Conservation (phyloP, 2,797 vertebrate genomes). For the Masticophis lateralis region DNA sequence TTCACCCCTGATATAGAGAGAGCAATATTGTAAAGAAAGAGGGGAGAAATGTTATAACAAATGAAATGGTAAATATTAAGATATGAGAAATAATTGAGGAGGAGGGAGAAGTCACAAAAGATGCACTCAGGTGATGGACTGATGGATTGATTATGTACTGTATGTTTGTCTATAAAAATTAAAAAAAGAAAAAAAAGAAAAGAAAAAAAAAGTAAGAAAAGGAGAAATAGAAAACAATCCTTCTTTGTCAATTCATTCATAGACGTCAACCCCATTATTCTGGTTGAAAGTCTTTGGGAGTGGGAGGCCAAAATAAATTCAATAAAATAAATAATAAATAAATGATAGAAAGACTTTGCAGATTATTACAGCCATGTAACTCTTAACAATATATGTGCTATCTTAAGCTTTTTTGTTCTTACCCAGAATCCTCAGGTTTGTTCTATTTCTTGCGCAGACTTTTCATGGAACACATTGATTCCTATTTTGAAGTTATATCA, state of each 20-base stretch:
- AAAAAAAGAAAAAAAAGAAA: no score
- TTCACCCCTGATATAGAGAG: no score
- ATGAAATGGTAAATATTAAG: no score
- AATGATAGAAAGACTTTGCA: not conserved
- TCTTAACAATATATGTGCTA: not conserved
- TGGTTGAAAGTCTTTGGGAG: not conserved
- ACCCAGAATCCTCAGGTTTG: not conserved
- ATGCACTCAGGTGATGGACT: no score
- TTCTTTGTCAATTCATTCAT: not conserved
- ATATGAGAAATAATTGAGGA: no score
- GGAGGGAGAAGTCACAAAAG: no score
- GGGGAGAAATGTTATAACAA: no score
- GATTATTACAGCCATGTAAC: not conserved
- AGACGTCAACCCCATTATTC: not conserved
- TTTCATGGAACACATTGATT: not conserved
- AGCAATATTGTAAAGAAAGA: no score
- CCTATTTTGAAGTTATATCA: not conserved
- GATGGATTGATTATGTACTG: no score
- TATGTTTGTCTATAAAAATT: no score
- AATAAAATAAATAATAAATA: not conserved
- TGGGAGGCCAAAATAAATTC: not conserved
- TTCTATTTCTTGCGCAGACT: not conserved
- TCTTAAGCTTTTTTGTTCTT: not conserved
- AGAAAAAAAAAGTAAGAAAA: no score
- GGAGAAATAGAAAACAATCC: not conserved